These are phyloP conservation scores for Mesitornis unicolor DNA, from an alignment of 2,113 vertebrate genomes.

Conservation along the genomic window DNA sequence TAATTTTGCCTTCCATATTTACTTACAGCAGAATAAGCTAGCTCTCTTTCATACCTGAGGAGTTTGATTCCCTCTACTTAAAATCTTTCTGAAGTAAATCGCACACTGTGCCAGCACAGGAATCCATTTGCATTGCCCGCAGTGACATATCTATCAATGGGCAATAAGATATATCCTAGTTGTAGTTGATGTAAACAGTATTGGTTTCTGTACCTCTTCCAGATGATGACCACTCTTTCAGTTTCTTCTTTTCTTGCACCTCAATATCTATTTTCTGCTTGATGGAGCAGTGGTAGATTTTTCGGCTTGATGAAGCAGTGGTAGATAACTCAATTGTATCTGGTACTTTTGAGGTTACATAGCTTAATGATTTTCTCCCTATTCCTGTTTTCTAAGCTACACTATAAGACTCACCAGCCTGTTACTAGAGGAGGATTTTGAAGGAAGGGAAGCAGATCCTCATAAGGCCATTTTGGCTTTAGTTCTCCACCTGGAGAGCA, in stretches of 20 bases:
- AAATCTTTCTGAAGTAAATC: not conserved
- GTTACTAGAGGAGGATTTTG: not conserved
- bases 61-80: not conserved
- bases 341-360: not conserved
- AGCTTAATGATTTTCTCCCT: not conserved
- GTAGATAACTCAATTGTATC: not conserved
- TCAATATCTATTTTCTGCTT: not conserved
- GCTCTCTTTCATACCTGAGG: not conserved
- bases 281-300: not conserved
- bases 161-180: not conserved
- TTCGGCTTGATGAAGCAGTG: not conserved
- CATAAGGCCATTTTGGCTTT: not conserved
- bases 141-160: not conserved
- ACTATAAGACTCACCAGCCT: rapidly evolving
- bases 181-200: not conserved
- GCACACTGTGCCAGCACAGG: not conserved
- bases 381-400: not conserved
- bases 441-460: not conserved
- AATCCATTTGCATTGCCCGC: not conserved
- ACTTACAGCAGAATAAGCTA: not conserved
- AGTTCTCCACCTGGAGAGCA: not conserved
- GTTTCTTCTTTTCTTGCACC: too few species aligned
- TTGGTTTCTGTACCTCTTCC: not conserved
- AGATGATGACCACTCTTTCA: not conserved
- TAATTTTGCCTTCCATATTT: not conserved